phyloP scores from a whole-genome alignment of 2,888 invertebrate species.

The Choreutis nemorana region DNA sequence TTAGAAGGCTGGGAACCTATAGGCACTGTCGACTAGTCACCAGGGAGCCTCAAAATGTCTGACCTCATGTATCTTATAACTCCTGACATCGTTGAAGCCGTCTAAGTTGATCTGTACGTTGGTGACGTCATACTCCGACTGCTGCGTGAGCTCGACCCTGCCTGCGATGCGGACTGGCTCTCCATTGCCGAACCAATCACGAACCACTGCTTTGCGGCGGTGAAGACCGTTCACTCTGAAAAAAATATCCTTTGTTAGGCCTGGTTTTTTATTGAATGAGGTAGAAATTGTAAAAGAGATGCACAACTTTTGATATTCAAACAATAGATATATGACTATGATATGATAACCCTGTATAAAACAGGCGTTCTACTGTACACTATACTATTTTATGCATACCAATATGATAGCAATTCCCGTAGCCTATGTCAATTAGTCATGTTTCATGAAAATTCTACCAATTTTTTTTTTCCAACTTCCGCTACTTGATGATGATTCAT shows the following conservation, averaged over 20 bases:
- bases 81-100: constrained; percentile 71
- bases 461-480: too few species aligned
- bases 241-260: constrained; percentile 13
- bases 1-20: too few species aligned
- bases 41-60: background rate
- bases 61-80: constrained; percentile 86
- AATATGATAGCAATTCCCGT: too few species aligned
- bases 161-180: constrained; percentile 71
- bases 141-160: constrained; percentile 83
- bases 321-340: constrained; percentile 1
- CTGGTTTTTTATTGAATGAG: too few species aligned
- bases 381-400: too few species aligned
- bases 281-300: too few species aligned
- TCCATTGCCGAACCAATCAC: constrained; percentile 89
- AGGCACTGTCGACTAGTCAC: too few species aligned
- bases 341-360: too few species aligned
- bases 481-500: too few species aligned
- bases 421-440: too few species aligned
- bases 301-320: constrained; percentile 4
- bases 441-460: too few species aligned
- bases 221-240: constrained; percentile 76
- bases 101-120: constrained; percentile 80
- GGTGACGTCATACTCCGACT: constrained; percentile 84
- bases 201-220: constrained; percentile 83
- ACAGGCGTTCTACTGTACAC: too few species aligned